Conservation (phyloP, 1,140 invertebrate genomes). For the Spodoptera frugiperda region DNA sequence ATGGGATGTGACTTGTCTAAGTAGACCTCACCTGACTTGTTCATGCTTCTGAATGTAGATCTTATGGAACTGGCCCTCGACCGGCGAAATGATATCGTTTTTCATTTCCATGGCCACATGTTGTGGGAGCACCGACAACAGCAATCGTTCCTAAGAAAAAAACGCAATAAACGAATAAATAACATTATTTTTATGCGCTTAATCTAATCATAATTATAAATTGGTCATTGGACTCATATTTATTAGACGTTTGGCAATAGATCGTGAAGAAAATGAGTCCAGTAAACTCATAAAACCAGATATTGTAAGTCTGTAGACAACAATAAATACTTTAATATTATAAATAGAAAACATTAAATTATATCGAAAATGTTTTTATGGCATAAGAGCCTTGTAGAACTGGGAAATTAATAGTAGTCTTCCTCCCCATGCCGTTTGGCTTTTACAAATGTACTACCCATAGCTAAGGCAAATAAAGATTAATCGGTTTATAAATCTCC, state of each 20-base stretch:
- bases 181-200: background rate
- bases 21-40: conserved; percentile 92
- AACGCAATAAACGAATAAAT: conserved; percentile 59
- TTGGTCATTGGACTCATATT: background rate
- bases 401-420: too few relatives aligned
- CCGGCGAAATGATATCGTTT: conserved; percentile 95
- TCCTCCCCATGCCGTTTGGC: too few relatives aligned
- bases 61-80: conserved; percentile 97
- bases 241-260: conserved; percentile 18
- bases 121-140: conserved; percentile 96
- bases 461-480: too few relatives aligned
- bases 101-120: conserved; percentile 99
- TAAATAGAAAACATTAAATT: too few relatives aligned
- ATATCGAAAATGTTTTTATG: background rate
- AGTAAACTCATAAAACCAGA: conserved; percentile 19
- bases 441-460: too few relatives aligned
- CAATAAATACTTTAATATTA: background rate
- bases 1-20: background rate
- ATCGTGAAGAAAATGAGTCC: background rate
- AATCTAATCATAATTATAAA: background rate
- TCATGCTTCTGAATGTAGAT: conserved; percentile 98
- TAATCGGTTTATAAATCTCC: too few relatives aligned
- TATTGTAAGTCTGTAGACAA: conserved; percentile 1
- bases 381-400: background rate
- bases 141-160: conserved; percentile 91